phyloP scores from a whole-genome alignment of 1,140 invertebrate species.

The Drosophila pectinifera region DNA sequence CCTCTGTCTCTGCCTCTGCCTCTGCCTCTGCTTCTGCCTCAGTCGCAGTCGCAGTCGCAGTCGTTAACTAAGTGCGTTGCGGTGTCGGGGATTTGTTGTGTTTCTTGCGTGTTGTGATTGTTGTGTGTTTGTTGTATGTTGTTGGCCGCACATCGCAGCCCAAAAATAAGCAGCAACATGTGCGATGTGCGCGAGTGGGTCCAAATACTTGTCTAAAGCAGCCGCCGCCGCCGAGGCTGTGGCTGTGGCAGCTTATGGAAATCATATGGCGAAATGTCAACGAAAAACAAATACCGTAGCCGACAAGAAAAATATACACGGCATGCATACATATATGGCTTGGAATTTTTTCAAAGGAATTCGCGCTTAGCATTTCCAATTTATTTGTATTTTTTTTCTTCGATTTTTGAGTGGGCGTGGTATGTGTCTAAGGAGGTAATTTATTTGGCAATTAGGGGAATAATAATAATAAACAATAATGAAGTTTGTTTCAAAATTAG shows the following conservation, averaged over 20 bases:
- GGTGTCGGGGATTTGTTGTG: constrained; percentile 77
- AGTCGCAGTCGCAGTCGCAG: constrained; percentile 2
- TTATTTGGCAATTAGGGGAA: constrained; percentile 36
- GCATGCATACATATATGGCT: constrained; percentile 36
- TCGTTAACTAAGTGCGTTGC: constrained; percentile 75
- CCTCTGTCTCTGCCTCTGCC: too few species aligned
- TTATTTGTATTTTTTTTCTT: constrained; percentile 7
- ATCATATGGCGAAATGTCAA: constrained; percentile 81
- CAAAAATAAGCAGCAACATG: constrained; percentile 81
- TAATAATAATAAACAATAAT: constrained; percentile 32
- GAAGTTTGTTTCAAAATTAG: not conserved
- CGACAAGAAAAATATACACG: constrained; percentile 33
- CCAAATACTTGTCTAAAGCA: constrained; percentile 74
- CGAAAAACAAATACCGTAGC: constrained; percentile 58
- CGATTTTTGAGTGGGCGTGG: constrained; percentile 46
- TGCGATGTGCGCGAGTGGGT: constrained; percentile 35
- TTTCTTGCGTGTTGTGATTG: constrained; percentile 36
- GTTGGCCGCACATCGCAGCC: constrained; percentile 50
- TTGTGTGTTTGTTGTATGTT: constrained; percentile 34
- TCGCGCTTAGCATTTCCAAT: constrained; percentile 28
- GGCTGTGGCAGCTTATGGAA: constrained; percentile 79
- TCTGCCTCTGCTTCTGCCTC: too few species aligned
- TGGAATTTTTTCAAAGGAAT: constrained; percentile 39
- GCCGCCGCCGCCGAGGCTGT: constrained; percentile 56
- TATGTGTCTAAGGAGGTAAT: constrained; percentile 62